Base-by-base conservation (phyloP, 2,797 vertebrate genomes). In the Cottoperca gobio region DNA sequence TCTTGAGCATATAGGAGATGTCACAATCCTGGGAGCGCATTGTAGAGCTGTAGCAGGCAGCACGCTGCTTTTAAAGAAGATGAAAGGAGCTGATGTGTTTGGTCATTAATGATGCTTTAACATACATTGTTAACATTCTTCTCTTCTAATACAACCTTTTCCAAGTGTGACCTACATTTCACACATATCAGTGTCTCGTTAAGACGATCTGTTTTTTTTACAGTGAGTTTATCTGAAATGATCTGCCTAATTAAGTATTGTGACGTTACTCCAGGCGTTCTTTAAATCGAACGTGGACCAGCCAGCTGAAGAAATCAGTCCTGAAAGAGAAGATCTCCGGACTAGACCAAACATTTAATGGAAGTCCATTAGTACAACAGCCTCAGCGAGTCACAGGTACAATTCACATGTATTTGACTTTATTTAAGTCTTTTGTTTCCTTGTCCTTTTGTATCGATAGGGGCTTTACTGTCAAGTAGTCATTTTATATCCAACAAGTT, bases 221-320 rank as follows among this genome's bases (percentile, higher is more conserved):
- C 5, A 48, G 21, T 39, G 23, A 33, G 6, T 63, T 74, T 4
- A 61, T 73, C 3, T 55, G 5, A 60, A 65, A 64, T 19, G 0
- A 43, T 49, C 31, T 50, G 7, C n/a, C 7, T 65, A 42, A 65
- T 81, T 0, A 42, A 42, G 65, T 63, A 19, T 26, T 64, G 28
- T 73, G 19, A 28, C 11, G 0, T 78, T 68, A 23, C 69, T 48
- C 16, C 64, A 97, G 96, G 65, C 72, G 14, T 66, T 88, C 86
- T 61, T 86, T 93, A 85, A 96, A 95, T 79, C 86, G 0, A 66
- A 96, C 95, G 5, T 96, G 96, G 96, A 95, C 93, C 86, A 90
- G 64, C 73, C 90, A 78, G 39, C 85, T 91, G 63, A 88, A 69
- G 65, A 91, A 62, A 48, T 33, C 55, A 2, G 2, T 57, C 52